Base-by-base conservation (phyloP, 2,888 invertebrate genomes). In the Pristionchus exspectatus region DNA sequence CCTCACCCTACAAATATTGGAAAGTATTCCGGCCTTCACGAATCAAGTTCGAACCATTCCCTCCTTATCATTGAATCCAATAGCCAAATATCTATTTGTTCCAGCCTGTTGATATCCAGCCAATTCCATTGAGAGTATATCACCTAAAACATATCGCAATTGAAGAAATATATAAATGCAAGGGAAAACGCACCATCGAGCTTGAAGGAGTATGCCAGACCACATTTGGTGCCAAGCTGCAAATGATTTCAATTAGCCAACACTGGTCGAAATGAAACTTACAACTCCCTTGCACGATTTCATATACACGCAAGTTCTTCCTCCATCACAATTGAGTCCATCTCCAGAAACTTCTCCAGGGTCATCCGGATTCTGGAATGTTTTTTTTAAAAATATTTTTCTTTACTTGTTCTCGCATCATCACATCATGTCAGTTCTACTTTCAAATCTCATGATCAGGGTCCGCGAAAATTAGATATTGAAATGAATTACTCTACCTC, bases 301-400 rank as follows among this genome's bases (percentile, higher is more conserved):
- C 30, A 85, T 85, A 59, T 85, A 85, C 56, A 59, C 84, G n/a
- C 84, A 85, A 44, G 56, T 59, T 30, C 84, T 44, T 44, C 81
- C 81, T 14, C 27, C 27, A 21, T 12, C 24, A 27, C 81, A 81
- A 16, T 81, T 21, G 14, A 81, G 81, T 63, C 63, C 63, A 2
- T 63, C 7, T 24, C n/a, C 63, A 63, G 24, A 24, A 7, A 63
- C 63, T 63, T 21, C 24, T 21, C 63, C 63, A 63, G 63, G 63
- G 24, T 63, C 63, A 63, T 63, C 63, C 0, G 63, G 63, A 24
- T 21, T 24, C 63, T 63, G 63, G 3, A 63, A 63, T 3, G 63
- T 5, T 24, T n/a, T 21, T 10, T 12, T 1, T n/a, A 24, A 18
- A 18, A 5, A 12, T 0, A 21, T n/a, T n/a, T 63, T 4, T 63